phyloP scores from a whole-genome alignment of 2,113 vertebrate species.

The Elaphurus davidianus region DNA sequence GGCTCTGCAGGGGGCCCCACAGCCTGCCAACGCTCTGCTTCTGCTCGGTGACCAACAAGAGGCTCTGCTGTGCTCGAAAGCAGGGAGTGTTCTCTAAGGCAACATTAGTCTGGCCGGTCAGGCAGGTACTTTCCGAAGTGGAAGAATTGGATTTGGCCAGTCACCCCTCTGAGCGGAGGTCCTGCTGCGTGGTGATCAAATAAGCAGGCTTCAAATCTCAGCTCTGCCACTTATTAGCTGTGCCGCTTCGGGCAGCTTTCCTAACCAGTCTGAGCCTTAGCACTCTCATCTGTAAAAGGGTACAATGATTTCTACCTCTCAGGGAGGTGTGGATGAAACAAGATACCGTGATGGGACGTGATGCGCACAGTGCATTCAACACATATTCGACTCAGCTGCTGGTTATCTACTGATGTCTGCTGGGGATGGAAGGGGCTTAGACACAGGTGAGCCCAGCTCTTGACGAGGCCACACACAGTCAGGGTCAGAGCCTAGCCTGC shows the following conservation, averaged over 20 bases:
- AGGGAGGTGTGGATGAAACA: not conserved
- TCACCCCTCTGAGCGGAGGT: not conserved
- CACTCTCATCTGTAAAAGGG: not conserved
- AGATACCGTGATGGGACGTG: not conserved
- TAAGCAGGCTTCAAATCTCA: not conserved
- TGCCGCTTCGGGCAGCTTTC: not conserved
- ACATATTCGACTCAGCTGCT: not conserved
- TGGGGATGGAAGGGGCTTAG: not conserved
- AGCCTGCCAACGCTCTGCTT: not conserved
- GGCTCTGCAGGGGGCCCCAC: not conserved
- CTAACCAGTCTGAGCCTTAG: not conserved
- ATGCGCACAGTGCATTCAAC: not conserved
- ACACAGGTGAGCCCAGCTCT: not conserved
- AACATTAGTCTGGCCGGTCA: not conserved
- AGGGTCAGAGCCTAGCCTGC: not conserved
- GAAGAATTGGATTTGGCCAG: not conserved
- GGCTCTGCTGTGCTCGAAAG: not conserved
- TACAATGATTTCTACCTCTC: not conserved
- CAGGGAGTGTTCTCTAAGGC: conserved; percentile 35
- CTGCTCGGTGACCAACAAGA: not conserved
- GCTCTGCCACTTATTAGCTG: not conserved
- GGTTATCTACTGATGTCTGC: not conserved
- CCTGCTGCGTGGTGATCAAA: not conserved
- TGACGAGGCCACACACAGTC: not conserved
- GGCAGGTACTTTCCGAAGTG: conserved; percentile 28